Evolutionary conservation across 2,113 vertebrate species (phyloP), one percentile per base, ranked within the genome.

Genomic region (Tychaedon coryphoeus): DNA sequence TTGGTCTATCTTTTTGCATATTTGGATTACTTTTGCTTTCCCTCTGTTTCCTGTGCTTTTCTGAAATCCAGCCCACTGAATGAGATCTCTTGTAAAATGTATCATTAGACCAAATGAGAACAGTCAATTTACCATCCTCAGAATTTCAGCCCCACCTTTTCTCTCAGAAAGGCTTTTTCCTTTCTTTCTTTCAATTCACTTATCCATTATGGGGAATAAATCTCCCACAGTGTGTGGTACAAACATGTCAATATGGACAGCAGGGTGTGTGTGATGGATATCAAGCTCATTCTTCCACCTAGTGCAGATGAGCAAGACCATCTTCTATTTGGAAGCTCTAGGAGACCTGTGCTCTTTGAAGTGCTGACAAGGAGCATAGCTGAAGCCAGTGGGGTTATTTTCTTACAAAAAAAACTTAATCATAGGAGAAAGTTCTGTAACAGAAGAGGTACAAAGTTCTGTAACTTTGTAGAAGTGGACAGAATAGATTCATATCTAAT

Each of bases 221-320:
- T 84, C 29, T 78, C 33, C 26, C 17, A 10, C 9, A 5, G 33
- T 12, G 19, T 65, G 25, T 56, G 24, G 36, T 54, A 61, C 42
- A 38, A 3, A 25, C 0, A 0, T 57, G 29, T 31, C 45, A 48
- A 1, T 77, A 11, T 38, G 38, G 51, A 76, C 7, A 14, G 45
- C 10, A 0, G 6, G 1, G 0, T 5, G 7, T 25, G 9, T 28
- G 33, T 29, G 73, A 11, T 28, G 17, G 23, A 14, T 50, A 23
- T 62, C n/a, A 36, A 29, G 28, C 60, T 95, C 3, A 2, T 77
- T 69, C 28, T 77, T 85, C 60, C 8, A 70, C 11, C 12, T 36
- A 23, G 0, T 22, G 33, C 22, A n/a, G 51, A 23, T 43, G 40
- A 83, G 28, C 47, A 53, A 53, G 14, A 86, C 19, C 61, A 51